A percentile compares a stretch with the other conserved stretches of the same genome.
These are phyloP conservation scores for Coendou prehensilis DNA, from an alignment of 2,797 vertebrate genomes.

Conservation along the genomic window DNA sequence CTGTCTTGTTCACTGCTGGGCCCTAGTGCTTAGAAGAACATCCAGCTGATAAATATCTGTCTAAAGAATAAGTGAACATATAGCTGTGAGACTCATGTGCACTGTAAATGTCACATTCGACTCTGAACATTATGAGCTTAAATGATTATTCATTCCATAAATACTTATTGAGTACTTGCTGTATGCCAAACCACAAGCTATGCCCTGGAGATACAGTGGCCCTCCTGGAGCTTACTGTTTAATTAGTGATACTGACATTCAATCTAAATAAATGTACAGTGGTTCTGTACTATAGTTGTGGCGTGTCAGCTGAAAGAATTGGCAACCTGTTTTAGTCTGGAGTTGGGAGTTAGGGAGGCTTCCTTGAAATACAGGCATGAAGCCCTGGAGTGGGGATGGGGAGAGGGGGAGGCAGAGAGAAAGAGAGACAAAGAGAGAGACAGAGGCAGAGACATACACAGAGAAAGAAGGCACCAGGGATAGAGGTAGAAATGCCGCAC, in stretches of 20 bases:
- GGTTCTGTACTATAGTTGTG: not conserved
- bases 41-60: conserved; percentile 57
- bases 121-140: conserved; percentile 1
- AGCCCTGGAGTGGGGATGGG: not conserved
- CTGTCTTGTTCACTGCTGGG: not conserved
- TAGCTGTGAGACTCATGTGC: not conserved
- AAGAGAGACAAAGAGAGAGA: not conserved
- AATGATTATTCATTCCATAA: conserved; percentile 38
- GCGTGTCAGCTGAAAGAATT: not conserved
- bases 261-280: not conserved
- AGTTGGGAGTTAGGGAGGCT: not conserved
- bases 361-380: not conserved
- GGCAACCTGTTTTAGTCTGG: not conserved
- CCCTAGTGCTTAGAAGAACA: not conserved
- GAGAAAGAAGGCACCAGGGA: not conserved
- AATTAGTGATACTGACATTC: not conserved
- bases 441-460: not conserved
- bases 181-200: not conserved
- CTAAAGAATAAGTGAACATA: conserved; percentile 21
- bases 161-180: conserved; percentile 13
- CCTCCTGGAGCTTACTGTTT: not conserved
- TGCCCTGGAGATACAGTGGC: not conserved
- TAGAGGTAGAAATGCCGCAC: not conserved
- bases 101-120: not conserved
- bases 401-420: not conserved